phyloP scores from a whole-genome alignment of 2,888 invertebrate species.

The Lycaena phlaeas region DNA sequence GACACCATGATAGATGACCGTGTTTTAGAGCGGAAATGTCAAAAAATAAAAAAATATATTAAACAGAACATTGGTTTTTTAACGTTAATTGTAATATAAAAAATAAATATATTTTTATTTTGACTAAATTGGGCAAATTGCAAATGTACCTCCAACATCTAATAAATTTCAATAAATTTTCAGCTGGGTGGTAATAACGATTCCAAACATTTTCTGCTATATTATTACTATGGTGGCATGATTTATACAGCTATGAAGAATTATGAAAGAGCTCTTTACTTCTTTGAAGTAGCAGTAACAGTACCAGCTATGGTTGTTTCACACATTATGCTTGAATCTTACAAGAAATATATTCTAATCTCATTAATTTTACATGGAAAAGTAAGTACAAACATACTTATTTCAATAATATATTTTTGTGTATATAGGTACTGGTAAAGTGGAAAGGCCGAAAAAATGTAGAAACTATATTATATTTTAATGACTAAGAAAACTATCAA shows the following conservation, averaged over 20 bases:
- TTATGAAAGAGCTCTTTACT: constrained; percentile 93
- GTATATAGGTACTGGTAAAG: too few relatives aligned
- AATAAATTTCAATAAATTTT: constrained; percentile 23
- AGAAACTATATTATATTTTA: too few relatives aligned
- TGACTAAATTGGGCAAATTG: too few relatives aligned
- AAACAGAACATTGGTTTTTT: too few relatives aligned
- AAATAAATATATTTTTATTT: too few relatives aligned
- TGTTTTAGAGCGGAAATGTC: too few relatives aligned
- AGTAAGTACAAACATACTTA: constrained; percentile 55
- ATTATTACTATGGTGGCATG: constrained; percentile 98
- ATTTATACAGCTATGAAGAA: constrained; percentile 95
- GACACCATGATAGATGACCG: too few relatives aligned
- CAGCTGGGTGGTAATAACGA: constrained; percentile 84
- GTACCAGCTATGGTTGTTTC: constrained; percentile 96
- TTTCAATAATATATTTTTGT: too few relatives aligned
- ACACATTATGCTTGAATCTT: constrained; percentile 97
- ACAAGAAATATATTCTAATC: constrained; percentile 95
- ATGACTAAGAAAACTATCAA: too few relatives aligned
- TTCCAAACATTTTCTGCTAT: constrained; percentile 91
- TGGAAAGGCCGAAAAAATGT: too few relatives aligned
- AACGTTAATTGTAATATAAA: too few relatives aligned
- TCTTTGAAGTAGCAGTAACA: constrained; percentile 95
- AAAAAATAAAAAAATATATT: too few relatives aligned
- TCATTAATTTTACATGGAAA: constrained; percentile 94
- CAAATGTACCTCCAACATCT: constrained; percentile 6